phyloP scores from a whole-genome alignment of 2,113 vertebrate genomes.

The Typhlomys cinereus region DNA sequence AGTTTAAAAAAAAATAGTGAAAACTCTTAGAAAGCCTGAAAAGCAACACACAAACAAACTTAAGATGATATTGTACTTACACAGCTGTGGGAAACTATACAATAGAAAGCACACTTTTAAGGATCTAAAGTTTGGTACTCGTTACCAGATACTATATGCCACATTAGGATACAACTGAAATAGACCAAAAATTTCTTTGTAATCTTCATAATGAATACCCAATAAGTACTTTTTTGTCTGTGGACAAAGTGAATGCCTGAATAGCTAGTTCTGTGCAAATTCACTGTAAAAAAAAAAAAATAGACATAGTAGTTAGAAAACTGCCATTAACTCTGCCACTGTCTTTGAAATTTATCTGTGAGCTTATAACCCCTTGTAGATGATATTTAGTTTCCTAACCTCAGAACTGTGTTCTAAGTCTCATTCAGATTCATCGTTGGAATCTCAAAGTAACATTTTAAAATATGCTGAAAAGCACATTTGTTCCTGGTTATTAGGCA shows the following conservation, averaged over 20 bases:
- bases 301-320: neutral
- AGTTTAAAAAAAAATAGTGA: constrained; percentile 14
- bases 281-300: constrained; percentile 25
- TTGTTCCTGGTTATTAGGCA: constrained; percentile 56
- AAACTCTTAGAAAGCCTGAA: neutral
- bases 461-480: constrained; percentile 49
- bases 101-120: constrained; percentile 32
- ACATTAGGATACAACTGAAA: constrained; percentile 1
- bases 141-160: neutral
- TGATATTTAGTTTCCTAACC: neutral
- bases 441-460: constrained; percentile 54
- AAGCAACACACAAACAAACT: constrained; percentile 38
- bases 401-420: neutral
- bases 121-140: constrained; percentile 36
- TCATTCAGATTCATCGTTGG: neutral
- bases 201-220: constrained; percentile 22
- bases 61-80: constrained; percentile 11
- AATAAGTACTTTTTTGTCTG: constrained; percentile 14
- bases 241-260: neutral
- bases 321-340: too few relatives aligned
- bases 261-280: neutral
- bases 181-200: neutral
- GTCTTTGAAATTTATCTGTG: constrained; percentile 1
- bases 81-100: neutral
- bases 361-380: neutral